Evolutionary conservation across 2,113 vertebrate genomes (phyloP).

Genomic region (Gyps fulvus): DNA sequence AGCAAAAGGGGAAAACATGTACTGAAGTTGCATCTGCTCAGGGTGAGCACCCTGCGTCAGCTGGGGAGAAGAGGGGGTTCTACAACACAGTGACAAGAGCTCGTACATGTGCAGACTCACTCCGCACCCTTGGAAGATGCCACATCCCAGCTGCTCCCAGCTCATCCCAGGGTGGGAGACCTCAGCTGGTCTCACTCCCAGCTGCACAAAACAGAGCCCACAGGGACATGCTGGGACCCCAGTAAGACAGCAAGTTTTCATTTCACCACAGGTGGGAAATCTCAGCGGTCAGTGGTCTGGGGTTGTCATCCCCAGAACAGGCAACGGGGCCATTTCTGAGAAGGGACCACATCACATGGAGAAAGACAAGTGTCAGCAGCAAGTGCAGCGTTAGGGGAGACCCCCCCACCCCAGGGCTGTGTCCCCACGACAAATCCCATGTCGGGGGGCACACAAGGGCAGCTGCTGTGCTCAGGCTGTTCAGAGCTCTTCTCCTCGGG

Average conservation of each 20-base stretch:
- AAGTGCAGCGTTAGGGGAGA: not conserved
- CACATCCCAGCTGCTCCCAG: not conserved
- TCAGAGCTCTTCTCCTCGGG: not conserved
- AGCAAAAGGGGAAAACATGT: not conserved
- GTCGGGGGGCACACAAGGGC: accelerated
- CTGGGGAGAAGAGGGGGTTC: not conserved
- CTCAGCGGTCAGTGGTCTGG: not conserved
- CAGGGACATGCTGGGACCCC: not conserved
- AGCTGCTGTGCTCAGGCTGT: not conserved
- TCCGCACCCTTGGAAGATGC: not conserved
- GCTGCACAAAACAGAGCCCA: not conserved
- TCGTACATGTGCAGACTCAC: accelerated
- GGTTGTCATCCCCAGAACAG: not conserved
- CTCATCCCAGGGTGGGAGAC: not conserved
- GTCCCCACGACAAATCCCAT: too few species aligned
- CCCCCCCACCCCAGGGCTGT: too few species aligned
- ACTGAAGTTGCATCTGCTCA: not conserved
- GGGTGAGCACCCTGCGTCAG: not conserved
- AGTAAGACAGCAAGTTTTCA: not conserved
- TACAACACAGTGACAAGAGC: not conserved
- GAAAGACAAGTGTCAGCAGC: not conserved
- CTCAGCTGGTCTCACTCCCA: not conserved
- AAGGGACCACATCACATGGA: not conserved
- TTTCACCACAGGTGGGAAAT: not conserved
- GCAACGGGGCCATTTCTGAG: not conserved